Conservation (phyloP, 1,140 invertebrate genomes). For the Solenopsis invicta region DNA sequence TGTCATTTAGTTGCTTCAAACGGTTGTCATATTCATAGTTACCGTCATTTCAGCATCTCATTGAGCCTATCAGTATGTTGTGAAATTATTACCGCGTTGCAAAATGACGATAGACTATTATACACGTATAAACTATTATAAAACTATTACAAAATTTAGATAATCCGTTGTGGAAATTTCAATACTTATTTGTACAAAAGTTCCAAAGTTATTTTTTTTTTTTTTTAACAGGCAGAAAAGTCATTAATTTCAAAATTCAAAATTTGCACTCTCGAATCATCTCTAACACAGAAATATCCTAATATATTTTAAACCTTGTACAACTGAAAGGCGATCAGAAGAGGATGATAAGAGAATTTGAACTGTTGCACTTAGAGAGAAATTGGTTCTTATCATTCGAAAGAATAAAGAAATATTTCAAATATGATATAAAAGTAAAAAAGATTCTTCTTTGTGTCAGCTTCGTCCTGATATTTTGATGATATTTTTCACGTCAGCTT, state of each 20-base stretch:
- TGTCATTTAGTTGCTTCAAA: neutral
- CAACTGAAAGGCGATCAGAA: neutral
- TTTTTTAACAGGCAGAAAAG: neutral
- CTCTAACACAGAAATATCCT: neutral
- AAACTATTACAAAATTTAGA: slow-evolving; percentile 24
- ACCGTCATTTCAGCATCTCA: neutral
- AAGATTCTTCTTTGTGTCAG: neutral
- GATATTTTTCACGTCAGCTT: neutral
- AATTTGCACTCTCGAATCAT: neutral
- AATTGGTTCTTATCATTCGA: neutral
- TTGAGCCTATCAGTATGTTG: neutral
- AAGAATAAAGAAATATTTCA: neutral
- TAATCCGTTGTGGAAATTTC: neutral
- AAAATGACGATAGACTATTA: neutral
- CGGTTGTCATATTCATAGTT: neutral
- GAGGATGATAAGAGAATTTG: neutral
- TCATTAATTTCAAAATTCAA: neutral
- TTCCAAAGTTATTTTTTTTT: neutral
- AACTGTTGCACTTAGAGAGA: neutral
- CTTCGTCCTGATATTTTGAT: neutral
- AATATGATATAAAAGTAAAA: neutral
- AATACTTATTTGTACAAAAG: neutral
- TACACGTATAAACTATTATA: neutral
- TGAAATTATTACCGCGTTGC: neutral
- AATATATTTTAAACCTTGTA: neutral